Base-by-base conservation (phyloP, 2,888 invertebrate species). In the Magallana nippona region DNA sequence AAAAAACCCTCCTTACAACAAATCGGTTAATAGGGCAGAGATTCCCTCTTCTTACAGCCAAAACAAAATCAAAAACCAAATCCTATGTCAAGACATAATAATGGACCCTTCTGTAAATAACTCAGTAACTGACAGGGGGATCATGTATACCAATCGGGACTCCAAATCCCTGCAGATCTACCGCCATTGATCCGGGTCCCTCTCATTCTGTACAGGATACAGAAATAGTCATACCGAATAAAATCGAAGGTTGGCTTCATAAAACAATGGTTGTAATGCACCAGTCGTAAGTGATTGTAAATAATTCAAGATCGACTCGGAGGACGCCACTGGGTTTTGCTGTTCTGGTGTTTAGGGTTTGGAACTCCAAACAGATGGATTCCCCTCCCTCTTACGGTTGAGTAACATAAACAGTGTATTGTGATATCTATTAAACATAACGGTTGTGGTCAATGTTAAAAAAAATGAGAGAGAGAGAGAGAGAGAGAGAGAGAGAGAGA, bases 211-310 rank as follows among this genome's bases (percentile, higher is more conserved):
- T 13, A 27, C 11, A 27, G 27, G 27, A 19, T 27, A 15, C 15
- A 27, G 71, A 27, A 22, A 27, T 22, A 27, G 32, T 19, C 13
- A 3, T 15, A 27, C 13, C 71, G 32, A 71, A 11, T 27, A 27
- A 60, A 71, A 71, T 71, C 71, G 71, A 71, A 71, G 13, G 32
- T 71, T 27, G 71, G 11, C 71, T 71, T 15, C 27, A 71, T 15
- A 71, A 71, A 22, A 71, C 22, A 71, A 71, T 15, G 1, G 27
- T 32, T 71, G 0, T 27, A 71, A 71, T 27, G 27, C 11, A 22
- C 1, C 27, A 32, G 11, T 32, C 15, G 15, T 27, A 71, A 71
- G 27, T 22, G 15, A 71, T 32, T 27, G 27, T 71, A 71, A 71
- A 71, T 71, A 71, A 71, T 71, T 71, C 11, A 71, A 71, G 19